Conservation (phyloP, 2,797 vertebrate species). For the Acomys russatus region DNA sequence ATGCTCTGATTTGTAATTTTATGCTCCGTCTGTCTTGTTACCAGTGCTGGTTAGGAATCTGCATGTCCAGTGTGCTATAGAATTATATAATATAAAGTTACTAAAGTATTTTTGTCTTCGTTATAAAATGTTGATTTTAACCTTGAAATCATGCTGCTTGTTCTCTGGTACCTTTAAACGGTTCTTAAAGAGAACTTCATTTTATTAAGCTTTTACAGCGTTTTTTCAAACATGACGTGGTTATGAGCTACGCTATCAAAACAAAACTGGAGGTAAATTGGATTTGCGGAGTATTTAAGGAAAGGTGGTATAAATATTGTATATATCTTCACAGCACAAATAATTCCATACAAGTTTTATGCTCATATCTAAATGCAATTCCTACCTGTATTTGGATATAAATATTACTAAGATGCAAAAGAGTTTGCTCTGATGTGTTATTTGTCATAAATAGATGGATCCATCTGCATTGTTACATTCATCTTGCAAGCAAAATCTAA, state of each 20-base stretch:
- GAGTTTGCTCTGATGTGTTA: conserved; percentile 60
- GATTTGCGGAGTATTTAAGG: conserved; percentile 25
- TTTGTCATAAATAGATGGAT: conserved; percentile 59
- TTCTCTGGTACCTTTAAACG: neutral
- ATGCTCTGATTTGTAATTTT: neutral
- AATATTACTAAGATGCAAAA: conserved; percentile 1
- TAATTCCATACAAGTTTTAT: conserved; percentile 59
- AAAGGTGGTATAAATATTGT: neutral
- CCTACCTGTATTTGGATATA: conserved; percentile 60
- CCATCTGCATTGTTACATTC: conserved; percentile 6
- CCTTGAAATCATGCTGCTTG: neutral
- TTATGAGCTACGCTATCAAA: neutral
- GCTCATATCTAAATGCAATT: neutral
- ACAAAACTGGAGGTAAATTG: conserved; percentile 30
- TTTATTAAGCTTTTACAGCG: neutral
- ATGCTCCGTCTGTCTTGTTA: neutral
- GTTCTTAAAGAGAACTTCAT: conserved; percentile 7
- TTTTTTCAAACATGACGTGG: conserved; percentile 31
- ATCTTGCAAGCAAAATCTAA: neutral
- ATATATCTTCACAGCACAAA: conserved; percentile 55
- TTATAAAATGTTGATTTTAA: conserved; percentile 16
- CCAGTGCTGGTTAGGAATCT: neutral
- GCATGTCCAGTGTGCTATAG: neutral
- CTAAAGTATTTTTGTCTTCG: neutral
- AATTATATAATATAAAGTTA: neutral